These are phyloP conservation scores for Pterostichus madidus DNA, from an alignment of 2,888 invertebrate genomes.

Conservation along the genomic window DNA sequence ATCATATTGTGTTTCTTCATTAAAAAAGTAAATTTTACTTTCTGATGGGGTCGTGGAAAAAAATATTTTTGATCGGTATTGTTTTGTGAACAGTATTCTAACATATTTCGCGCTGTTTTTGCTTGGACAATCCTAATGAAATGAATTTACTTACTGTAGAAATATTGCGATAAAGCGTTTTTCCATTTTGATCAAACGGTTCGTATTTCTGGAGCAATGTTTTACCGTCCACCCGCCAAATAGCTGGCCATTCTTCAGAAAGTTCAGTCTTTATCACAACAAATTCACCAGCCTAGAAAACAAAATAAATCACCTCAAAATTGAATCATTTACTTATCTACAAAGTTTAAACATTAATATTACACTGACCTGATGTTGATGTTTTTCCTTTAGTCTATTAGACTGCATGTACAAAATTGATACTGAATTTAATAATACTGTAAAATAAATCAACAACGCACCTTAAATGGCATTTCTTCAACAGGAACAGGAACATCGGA, in stretches of 20 bases:
- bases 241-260: conserved; percentile 89
- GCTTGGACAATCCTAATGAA: too few relatives aligned
- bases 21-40: too few relatives aligned
- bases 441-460: conserved; percentile 71
- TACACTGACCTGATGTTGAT: conserved; percentile 71
- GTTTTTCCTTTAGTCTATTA: conserved; percentile 73
- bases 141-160: conserved; percentile 83
- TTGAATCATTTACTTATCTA: conserved; percentile 3
- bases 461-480: conserved; percentile 83
- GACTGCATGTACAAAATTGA: conserved; percentile 70
- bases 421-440: conserved; percentile 16
- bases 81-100: too few relatives aligned
- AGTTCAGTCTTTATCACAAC: conserved; percentile 91
- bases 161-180: conserved; percentile 90
- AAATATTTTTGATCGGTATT: too few relatives aligned
- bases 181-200: conserved; percentile 89
- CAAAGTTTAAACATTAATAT: neutral
- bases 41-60: too few relatives aligned
- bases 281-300: conserved; percentile 91
- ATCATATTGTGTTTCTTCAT: too few relatives aligned
- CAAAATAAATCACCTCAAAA: conserved; percentile 68
- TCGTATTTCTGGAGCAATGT: conserved; percentile 90
- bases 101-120: too few relatives aligned
- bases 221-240: conserved; percentile 95
- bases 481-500: conserved; percentile 76